Percentiles rank a stretch among this genome's conserved stretches.
phyloP scores from a whole-genome alignment of 1,140 invertebrate species.

The Euura lappo region DNA sequence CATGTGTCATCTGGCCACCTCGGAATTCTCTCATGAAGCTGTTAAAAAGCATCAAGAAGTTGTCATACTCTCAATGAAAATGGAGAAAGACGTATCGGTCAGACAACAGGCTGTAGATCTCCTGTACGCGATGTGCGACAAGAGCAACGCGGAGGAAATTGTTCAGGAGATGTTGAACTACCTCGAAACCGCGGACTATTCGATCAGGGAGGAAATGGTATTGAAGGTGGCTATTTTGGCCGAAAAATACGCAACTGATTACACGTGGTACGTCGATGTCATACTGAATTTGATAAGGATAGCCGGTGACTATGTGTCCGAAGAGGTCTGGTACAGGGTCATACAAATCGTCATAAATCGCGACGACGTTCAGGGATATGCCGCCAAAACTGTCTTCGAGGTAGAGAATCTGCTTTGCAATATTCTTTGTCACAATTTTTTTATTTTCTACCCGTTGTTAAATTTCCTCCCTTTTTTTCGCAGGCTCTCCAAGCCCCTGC shows the following conservation, averaged over 20 bases:
- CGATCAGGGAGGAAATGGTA: slow-evolving; percentile 99
- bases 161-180: slow-evolving; percentile 99
- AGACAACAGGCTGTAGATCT: slow-evolving; percentile 98
- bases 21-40: slow-evolving; percentile 99
- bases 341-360: slow-evolving; percentile 99
- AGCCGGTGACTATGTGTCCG: slow-evolving; percentile 98
- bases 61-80: slow-evolving; percentile 98
- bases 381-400: slow-evolving; percentile 99
- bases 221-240: slow-evolving; percentile 99
- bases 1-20: slow-evolving; percentile 99
- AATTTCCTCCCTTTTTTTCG: slow-evolving; percentile 15
- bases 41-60: slow-evolving; percentile 99
- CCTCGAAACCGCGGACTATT: slow-evolving; percentile 99
- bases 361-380: slow-evolving; percentile 99
- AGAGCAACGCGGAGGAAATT: slow-evolving; percentile 99
- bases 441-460: no score
- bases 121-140: slow-evolving; percentile 99
- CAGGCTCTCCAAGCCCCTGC: slow-evolving; percentile 95
- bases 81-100: slow-evolving; percentile 99
- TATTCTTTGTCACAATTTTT: neutral
- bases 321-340: slow-evolving; percentile 99
- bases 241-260: slow-evolving; percentile 99
- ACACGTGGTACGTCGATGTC: slow-evolving; percentile 99
- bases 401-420: slow-evolving; percentile 42
- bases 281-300: slow-evolving; percentile 99